Percentiles rank a stretch among this genome's conserved stretches.
Evolutionary conservation across 2,888 invertebrate species (phyloP).

Genomic region (Plusia festucae): DNA sequence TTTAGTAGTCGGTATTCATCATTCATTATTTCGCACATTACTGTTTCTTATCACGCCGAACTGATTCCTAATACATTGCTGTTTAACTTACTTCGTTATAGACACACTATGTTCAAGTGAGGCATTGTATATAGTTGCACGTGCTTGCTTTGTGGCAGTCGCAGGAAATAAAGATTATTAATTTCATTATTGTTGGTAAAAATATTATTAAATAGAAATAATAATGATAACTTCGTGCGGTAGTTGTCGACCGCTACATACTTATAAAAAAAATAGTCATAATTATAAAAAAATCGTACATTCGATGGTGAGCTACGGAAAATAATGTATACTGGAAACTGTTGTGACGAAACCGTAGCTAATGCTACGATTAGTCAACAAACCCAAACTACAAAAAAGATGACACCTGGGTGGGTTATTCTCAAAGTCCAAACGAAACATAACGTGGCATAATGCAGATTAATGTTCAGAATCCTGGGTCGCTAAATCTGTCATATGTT

Average conservation of each 20-base stretch:
- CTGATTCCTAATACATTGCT: background rate
- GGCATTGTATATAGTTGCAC: background rate
- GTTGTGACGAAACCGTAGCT: background rate
- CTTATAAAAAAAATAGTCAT: too few relatives aligned
- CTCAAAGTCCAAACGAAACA: too few relatives aligned
- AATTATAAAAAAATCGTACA: too few relatives aligned
- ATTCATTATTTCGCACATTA: conserved; percentile 21
- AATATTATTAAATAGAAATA: too few relatives aligned
- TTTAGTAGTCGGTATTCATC: conserved; percentile 30
- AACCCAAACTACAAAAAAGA: background rate
- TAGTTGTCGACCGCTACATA: too few relatives aligned
- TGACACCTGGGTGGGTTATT: too few relatives aligned
- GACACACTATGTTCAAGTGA: background rate
- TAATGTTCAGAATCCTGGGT: too few relatives aligned
- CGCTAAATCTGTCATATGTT: too few relatives aligned
- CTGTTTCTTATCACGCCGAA: conserved; percentile 5
- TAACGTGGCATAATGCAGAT: too few relatives aligned
- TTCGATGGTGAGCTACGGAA: too few relatives aligned
- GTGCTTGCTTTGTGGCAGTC: conserved; percentile 5
- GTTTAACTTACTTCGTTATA: background rate
- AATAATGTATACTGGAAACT: background rate
- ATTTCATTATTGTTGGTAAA: conserved; percentile 20
- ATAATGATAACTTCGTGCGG: too few relatives aligned
- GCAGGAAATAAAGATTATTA: conserved; percentile 21
- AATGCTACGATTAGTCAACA: background rate